A percentile compares a stretch with the other conserved stretches of the same genome.
Conservation (phyloP, 2,113 vertebrate species). For the Psilopogon haemacephalus region DNA sequence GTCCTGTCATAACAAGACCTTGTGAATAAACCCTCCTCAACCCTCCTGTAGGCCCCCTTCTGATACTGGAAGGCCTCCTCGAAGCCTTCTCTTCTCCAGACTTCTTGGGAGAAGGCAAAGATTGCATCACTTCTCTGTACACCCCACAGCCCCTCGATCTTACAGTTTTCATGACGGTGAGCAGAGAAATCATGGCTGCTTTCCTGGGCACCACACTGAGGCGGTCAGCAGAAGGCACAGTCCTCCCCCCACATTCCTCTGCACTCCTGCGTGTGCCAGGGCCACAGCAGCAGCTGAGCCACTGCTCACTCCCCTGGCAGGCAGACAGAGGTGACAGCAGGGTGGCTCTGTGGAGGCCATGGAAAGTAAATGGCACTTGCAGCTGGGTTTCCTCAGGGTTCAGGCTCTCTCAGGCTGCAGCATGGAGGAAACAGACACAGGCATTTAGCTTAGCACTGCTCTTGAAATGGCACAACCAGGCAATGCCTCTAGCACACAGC, state of each 20-base stretch:
- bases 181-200: not conserved
- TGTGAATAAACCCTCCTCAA: too few relatives aligned
- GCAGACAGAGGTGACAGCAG: not conserved
- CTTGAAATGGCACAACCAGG: accelerated
- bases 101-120: not conserved
- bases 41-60: too few relatives aligned
- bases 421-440: not conserved
- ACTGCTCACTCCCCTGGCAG: accelerated
- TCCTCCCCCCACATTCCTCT: not conserved
- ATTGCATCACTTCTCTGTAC: accelerated
- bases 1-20: too few relatives aligned
- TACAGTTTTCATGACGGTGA: not conserved
- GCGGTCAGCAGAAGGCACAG: not conserved
- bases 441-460: not conserved
- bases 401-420: not conserved
- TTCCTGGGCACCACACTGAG: accelerated
- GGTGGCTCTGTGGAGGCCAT: accelerated
- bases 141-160: not conserved
- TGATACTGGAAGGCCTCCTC: too few relatives aligned
- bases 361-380: not conserved
- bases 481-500: not conserved
- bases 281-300: not conserved
- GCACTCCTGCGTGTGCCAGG: accelerated
- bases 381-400: too few relatives aligned
- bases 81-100: too few relatives aligned